Base-by-base conservation (phyloP, 1,140 invertebrate genomes). In the Hyphantria cunea region DNA sequence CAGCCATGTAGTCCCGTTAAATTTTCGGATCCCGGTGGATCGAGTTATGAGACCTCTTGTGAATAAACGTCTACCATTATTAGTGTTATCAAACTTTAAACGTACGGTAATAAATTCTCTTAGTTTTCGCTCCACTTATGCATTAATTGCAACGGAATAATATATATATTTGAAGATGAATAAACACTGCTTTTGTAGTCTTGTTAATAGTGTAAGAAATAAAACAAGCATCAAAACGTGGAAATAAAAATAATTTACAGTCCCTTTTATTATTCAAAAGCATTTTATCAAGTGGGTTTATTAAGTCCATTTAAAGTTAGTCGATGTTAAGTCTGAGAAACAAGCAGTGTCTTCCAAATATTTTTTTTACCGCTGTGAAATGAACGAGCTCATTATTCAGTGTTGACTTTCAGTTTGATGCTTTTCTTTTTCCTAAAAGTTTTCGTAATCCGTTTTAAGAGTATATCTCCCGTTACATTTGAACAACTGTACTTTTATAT, bases 311-410 rank as follows among this genome's bases (percentile, higher is more conserved):
- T 58, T 48, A 58, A 58, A 58, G 44, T 58, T 58, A 49, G 45
- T 49, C 45, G 14, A 39, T 45, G 39, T 32, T 32, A 58, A 58
- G 42, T 45, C 54, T 56, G 17, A 42, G 54, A 56, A 56, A 48
- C 55, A 58, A 58, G 45, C 45, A 39, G 55, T 48, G 55, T 33
- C 55, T 58, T n/a, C 45, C 44, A 64, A 58, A 58, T 64, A 64
- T 64, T 10, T 39, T 56, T 64, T 64, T 56, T 53, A 48, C 9
- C 14, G 47, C 53, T 32, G 49, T 32, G 39, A 59, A 59, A 65
- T 65, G 49, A 58, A 65, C 37, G 42, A 53, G 63, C 53, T 58
- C 41, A 64, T 68, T 64, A 64, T 68, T 68, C 66, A 60, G 55
- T 64, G 52, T 68, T 66, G 64, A 60, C 64, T 68, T 59, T 44